Percentiles rank a stretch among this genome's conserved stretches.
phyloP scores from a whole-genome alignment of 2,797 vertebrate genomes.

The Carapus acus region DNA sequence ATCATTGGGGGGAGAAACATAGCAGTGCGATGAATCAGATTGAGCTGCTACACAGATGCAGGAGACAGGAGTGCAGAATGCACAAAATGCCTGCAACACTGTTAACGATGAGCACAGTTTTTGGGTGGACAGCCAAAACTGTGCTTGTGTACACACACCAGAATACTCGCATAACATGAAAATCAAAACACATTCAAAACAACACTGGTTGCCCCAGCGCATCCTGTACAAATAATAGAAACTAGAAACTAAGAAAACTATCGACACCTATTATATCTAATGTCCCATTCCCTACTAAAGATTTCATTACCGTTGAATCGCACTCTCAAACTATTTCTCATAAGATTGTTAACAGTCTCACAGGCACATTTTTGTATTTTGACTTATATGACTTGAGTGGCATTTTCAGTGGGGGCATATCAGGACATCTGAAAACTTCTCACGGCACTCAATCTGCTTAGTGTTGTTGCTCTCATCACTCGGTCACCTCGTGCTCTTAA shows the following conservation, averaged over 20 bases:
- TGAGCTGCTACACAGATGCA: slow-evolving; percentile 18
- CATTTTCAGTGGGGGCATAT: not conserved
- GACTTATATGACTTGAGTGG: no score
- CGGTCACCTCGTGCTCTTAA: slow-evolving; percentile 24
- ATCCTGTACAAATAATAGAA: no score
- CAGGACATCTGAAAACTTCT: slow-evolving; percentile 13
- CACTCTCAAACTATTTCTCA: no score
- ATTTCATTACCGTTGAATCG: no score
- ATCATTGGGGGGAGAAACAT: slow-evolving; percentile 49
- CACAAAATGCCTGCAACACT: slow-evolving; percentile 21
- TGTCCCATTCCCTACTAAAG: no score
- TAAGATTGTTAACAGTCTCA: no score
- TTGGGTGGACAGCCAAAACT: not conserved
- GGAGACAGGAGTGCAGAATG: slow-evolving; percentile 15
- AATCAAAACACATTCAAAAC: slow-evolving; percentile 1
- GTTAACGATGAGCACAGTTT: not conserved
- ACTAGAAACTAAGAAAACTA: no score
- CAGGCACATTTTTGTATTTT: no score
- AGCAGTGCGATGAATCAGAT: slow-evolving; percentile 54
- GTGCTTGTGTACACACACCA: not conserved
- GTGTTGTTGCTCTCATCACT: slow-evolving; percentile 15
- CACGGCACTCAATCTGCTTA: slow-evolving; percentile 13
- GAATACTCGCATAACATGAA: not conserved
- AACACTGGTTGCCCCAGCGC: no score
- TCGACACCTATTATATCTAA: no score